A percentile compares a stretch with the other conserved stretches of the same genome.
These are phyloP conservation scores for Eptesicus fuscus DNA, from an alignment of 2,113 vertebrate species.

Conservation along the genomic window DNA sequence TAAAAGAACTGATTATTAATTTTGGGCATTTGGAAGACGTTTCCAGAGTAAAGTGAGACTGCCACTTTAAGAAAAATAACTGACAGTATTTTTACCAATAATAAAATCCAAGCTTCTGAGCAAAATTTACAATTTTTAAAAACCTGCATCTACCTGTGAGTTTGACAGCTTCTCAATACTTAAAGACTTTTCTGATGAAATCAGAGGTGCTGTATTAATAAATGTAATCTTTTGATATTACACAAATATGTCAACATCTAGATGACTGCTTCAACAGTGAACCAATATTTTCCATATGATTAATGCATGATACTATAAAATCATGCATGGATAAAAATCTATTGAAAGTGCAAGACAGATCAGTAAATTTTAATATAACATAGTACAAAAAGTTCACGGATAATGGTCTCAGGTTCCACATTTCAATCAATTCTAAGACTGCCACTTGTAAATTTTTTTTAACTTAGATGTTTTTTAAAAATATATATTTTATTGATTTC, in stretches of 20 bases:
- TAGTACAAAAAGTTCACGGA: neutral
- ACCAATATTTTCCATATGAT: neutral
- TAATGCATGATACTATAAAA: neutral
- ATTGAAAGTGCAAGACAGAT: neutral
- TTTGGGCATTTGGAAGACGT: neutral
- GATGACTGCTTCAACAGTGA: neutral
- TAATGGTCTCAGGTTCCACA: neutral
- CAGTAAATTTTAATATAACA: neutral
- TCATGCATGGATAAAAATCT: neutral
- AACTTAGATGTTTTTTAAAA: no score
- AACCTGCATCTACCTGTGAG: neutral
- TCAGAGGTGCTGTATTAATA: neutral
- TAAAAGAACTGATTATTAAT: neutral
- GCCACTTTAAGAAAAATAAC: neutral
- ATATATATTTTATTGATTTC: no score
- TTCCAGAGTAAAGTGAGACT: neutral
- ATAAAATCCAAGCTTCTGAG: neutral
- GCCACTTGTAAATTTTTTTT: neutral
- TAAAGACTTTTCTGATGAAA: neutral
- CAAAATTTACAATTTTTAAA: neutral
- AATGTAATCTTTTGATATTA: neutral
- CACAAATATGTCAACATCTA: neutral
- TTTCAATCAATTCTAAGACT: neutral
- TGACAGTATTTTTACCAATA: neutral
- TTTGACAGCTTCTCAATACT: neutral